Base-by-base conservation (phyloP, 2,888 invertebrate species). In the Drosophila demipolita region DNA sequence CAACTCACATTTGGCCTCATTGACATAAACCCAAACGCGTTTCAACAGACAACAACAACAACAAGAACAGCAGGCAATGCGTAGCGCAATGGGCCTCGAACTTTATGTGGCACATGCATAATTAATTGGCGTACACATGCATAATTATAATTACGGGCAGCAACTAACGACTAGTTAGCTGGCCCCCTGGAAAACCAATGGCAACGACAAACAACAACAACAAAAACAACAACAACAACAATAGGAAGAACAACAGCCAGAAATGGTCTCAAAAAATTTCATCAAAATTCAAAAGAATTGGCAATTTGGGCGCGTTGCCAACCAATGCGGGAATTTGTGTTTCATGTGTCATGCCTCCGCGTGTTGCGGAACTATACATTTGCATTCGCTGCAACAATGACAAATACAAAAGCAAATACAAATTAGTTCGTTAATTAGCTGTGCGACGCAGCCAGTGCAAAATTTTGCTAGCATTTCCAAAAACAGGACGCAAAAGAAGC, bases 251-350 rank as follows among this genome's bases (percentile, higher is more conserved):
- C 42, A 57, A 53, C 12, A 58, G 33, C 23, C 33, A 62, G 40
- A 67, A 29, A 38, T 23, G 48, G 12, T 48, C 42, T 58, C 57
- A 60, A 67, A 71, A 70, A 70, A 65, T 42, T 65, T 83, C 82
- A 89, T 89, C 70, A 87, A 79, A 87, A 87, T 89, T 87, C 89
- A 67, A 83, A 81, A 82, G 85, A 84, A 85, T 84, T 89, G 89
- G 74, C 82, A 81, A 85, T 89, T 89, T 83, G 89, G 68, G 61
- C 48, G 66, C 63, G 80, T 63, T 75, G 76, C 35, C 76, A 80
- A 60, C 76, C 76, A 80, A 53, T 79, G 75, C 64, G 71, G 64
- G 66, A 69, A 69, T 77, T 77, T 79, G 61, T 69, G 59, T 55
- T 67, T 66, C 61, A 58, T 70, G 54, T 53, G 68, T 52, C 49